phyloP scores from a whole-genome alignment of 2,113 vertebrate genomes.

The Tragelaphus buxtoni region DNA sequence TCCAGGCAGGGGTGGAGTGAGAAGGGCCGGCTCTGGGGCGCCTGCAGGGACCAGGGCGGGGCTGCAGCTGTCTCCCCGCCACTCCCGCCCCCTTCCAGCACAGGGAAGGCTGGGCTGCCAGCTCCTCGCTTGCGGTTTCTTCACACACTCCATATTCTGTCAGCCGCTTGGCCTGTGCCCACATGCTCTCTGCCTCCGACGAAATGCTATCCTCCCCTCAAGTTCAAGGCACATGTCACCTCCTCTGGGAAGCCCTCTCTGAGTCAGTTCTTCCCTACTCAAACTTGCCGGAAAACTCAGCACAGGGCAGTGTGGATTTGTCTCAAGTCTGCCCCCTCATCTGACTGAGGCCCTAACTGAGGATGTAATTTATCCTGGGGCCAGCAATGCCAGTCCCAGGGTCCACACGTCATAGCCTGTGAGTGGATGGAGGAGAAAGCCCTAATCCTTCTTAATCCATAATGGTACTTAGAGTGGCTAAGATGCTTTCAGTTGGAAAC shows the following conservation, averaged over 20 bases:
- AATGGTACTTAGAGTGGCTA: background rate
- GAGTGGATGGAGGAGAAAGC: too few species aligned
- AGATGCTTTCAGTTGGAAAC: background rate
- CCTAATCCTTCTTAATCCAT: background rate
- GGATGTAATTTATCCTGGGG: background rate
- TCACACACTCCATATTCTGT: background rate
- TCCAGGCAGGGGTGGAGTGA: background rate
- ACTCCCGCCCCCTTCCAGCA: fast-evolving
- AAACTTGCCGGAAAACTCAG: background rate
- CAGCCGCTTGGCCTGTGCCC: background rate
- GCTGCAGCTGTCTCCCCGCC: background rate
- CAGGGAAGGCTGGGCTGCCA: background rate
- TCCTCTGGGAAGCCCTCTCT: background rate
- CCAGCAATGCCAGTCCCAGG: too few species aligned
- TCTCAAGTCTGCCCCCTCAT: background rate
- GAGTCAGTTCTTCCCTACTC: background rate
- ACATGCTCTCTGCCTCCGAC: background rate
- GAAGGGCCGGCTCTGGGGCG: background rate
- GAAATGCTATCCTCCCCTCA: background rate
- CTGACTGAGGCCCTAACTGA: background rate
- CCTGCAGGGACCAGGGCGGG: background rate
- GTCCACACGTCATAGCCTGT: too few species aligned
- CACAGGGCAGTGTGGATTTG: background rate
- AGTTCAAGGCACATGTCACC: background rate
- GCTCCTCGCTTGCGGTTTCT: background rate